phyloP scores from a whole-genome alignment of 2,113 vertebrate genomes.

The Chitala chitala region DNA sequence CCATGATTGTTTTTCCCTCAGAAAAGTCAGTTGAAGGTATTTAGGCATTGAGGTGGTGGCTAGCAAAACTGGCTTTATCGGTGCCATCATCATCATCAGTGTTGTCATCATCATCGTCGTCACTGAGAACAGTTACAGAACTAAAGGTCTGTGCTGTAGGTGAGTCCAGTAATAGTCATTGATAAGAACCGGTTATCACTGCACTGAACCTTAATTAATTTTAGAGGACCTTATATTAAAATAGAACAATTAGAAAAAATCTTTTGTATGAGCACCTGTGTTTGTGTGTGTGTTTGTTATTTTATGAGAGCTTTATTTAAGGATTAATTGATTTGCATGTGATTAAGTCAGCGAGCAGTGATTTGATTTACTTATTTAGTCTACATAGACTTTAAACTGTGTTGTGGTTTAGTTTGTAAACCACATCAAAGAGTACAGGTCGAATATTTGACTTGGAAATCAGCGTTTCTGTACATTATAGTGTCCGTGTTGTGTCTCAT shows the following conservation, averaged over 20 bases:
- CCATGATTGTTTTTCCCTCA: not conserved
- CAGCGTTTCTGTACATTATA: not conserved
- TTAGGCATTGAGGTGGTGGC: not conserved
- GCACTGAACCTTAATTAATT: conserved; percentile 23
- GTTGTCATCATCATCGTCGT: not conserved
- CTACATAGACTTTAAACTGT: not conserved
- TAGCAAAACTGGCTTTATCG: conserved; percentile 9
- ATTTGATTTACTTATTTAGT: not conserved
- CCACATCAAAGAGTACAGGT: not conserved
- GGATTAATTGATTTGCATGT: not conserved
- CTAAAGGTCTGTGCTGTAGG: not conserved
- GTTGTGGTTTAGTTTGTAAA: not conserved
- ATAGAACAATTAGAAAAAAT: not conserved
- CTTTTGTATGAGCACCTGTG: not conserved
- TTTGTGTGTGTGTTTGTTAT: conserved; percentile 6
- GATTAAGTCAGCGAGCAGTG: not conserved
- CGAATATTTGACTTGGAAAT: not conserved
- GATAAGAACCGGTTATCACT: conserved; percentile 4
- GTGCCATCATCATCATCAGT: not conserved
- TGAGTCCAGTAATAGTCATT: conserved; percentile 10
- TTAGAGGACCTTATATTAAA: conserved; percentile 15
- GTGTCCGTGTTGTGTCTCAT: not conserved
- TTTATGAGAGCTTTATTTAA: not conserved
- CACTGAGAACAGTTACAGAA: not conserved
- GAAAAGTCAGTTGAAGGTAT: not conserved